Evolutionary conservation across 2,888 invertebrate genomes (phyloP).

Genomic region (Papilio demoleus): DNA sequence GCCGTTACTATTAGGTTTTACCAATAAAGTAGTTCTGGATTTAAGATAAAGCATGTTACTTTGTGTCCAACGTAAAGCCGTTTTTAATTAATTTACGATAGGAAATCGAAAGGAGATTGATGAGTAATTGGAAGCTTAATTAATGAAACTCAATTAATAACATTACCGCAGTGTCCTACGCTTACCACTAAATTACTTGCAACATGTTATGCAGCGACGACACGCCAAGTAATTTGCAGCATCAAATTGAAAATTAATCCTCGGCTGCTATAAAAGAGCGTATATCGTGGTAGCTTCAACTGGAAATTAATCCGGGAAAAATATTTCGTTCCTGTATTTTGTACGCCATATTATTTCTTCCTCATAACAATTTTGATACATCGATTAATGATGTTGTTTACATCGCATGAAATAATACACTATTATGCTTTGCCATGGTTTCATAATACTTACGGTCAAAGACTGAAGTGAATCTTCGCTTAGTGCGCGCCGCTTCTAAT

Average conservation of each 20-base stretch:
- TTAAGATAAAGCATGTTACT: too few species aligned
- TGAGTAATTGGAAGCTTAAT: constrained; percentile 28
- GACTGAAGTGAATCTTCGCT: too few species aligned
- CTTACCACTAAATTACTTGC: constrained; percentile 19
- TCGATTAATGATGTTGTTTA: not conserved
- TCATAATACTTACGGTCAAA: too few species aligned
- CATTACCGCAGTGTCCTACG: constrained; percentile 21
- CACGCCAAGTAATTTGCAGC: constrained; percentile 14
- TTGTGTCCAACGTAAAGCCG: not conserved
- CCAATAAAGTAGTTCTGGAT: too few species aligned
- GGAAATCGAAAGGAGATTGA: constrained; percentile 30
- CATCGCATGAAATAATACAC: too few species aligned
- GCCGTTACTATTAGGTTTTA: too few species aligned
- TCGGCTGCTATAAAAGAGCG: not conserved
- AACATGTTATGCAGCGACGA: constrained; percentile 2
- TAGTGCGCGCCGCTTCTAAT: too few species aligned
- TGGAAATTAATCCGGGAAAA: not conserved
- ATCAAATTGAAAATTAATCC: constrained; percentile 23
- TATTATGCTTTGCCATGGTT: too few species aligned
- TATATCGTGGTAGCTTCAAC: constrained; percentile 8
- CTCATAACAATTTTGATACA: not conserved
- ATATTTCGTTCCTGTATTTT: not conserved
- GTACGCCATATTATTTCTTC: not conserved
- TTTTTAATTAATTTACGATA: constrained; percentile 18
- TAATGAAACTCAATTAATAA: constrained; percentile 29